Evolutionary conservation across 2,113 vertebrate species (phyloP).

Genomic region (Chlorodrepanis virens): DNA sequence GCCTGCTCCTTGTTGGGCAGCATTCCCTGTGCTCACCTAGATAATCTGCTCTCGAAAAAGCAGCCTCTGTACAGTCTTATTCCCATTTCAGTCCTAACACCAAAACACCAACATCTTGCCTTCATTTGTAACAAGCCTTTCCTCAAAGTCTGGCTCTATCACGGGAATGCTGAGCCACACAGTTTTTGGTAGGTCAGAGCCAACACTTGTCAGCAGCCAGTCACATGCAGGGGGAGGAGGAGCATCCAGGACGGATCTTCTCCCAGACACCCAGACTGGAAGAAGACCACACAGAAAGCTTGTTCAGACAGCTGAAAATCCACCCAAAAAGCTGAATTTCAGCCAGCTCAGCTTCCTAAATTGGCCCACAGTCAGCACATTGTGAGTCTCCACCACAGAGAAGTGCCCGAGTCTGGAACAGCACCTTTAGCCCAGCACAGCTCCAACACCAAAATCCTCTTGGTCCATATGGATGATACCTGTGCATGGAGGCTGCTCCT

Average conservation of each 20-base stretch:
- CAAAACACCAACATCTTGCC: neutral
- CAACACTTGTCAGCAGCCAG: neutral
- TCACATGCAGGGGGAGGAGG: neutral
- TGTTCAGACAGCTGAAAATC: neutral
- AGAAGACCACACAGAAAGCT: neutral
- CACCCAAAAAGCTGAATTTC: neutral
- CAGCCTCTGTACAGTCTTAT: neutral
- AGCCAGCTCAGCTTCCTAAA: neutral
- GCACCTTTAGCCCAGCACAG: accelerated
- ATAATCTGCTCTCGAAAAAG: neutral
- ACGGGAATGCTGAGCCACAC: neutral
- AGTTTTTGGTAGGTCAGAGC: neutral
- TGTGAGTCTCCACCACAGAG: accelerated
- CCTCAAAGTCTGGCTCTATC: neutral
- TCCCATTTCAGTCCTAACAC: neutral
- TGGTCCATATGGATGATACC: neutral
- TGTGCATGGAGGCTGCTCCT: neutral
- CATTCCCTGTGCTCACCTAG: neutral
- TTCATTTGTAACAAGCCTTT: neutral
- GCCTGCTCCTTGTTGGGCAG: neutral
- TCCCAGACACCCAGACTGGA: neutral
- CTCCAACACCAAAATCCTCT: neutral
- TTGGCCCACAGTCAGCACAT: neutral
- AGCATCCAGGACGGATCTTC: neutral
- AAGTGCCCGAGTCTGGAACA: neutral